These are phyloP conservation scores for Harpegnathos saltator DNA, from an alignment of 1,140 invertebrate species.

Conservation along the genomic window DNA sequence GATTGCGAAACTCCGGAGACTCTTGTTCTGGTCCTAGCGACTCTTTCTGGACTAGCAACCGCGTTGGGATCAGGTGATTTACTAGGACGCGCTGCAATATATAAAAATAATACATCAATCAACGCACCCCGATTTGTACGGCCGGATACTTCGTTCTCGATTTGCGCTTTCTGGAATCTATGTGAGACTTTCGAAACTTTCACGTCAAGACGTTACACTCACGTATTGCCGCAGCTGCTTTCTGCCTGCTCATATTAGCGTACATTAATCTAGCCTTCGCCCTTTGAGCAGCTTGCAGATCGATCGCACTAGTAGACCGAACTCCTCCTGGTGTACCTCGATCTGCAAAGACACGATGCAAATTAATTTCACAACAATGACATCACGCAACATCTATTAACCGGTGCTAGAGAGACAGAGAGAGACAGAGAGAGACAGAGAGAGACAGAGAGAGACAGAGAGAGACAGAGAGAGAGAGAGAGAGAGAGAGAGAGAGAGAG, in stretches of 20 bases:
- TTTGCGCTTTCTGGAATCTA: background rate
- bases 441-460: slow-evolving; percentile 1
- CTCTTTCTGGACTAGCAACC: slow-evolving; percentile 88
- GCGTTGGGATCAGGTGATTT: slow-evolving; percentile 86
- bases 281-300: slow-evolving; percentile 94
- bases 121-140: background rate
- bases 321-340: slow-evolving; percentile 85
- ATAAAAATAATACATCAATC: background rate
- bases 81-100: slow-evolving; percentile 87
- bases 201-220: slow-evolving; percentile 83
- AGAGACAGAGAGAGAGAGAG: slow-evolving; percentile 9
- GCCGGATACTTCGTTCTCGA: background rate
- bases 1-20: slow-evolving; percentile 94
- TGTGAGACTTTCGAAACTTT: background rate
- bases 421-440: background rate
- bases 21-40: slow-evolving; percentile 88
- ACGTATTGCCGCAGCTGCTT: slow-evolving; percentile 92
- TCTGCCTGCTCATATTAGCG: slow-evolving; percentile 91
- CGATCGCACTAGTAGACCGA: slow-evolving; percentile 96
- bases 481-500: slow-evolving; percentile 13
- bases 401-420: slow-evolving; percentile 7
- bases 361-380: slow-evolving; percentile 34
- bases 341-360: slow-evolving; percentile 73
- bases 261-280: slow-evolving; percentile 93
- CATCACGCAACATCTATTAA: background rate